Conservation (phyloP, 35 echinoderm and acorn worm species). For the Ptychodera flava region DNA sequence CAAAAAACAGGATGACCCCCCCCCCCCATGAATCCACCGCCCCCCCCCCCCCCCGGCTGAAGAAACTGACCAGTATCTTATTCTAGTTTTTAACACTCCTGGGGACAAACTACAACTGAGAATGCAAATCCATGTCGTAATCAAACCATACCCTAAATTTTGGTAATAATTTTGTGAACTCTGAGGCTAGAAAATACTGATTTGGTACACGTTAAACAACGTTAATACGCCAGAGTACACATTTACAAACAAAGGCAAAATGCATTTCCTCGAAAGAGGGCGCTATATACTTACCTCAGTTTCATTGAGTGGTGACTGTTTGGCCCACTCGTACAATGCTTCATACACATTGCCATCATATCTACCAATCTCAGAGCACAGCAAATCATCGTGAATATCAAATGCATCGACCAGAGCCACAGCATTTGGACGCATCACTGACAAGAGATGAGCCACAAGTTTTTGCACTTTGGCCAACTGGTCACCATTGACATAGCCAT, state of each 20-base stretch:
- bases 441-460: slow-evolving; percentile 48
- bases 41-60: too few relatives aligned
- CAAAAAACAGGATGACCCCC: too few relatives aligned
- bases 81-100: too few relatives aligned
- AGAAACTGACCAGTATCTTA: too few relatives aligned
- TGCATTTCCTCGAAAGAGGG: too few relatives aligned
- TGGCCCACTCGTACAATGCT: slow-evolving; percentile 95
- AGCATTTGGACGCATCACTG: slow-evolving; percentile 53
- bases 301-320: slow-evolving; percentile 68
- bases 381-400: slow-evolving; percentile 62
- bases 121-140: not conserved
- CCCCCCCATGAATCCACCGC: too few relatives aligned
- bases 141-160: not conserved
- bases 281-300: slow-evolving; percentile 95
- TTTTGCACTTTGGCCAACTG: slow-evolving; percentile 50
- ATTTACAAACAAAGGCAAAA: too few relatives aligned
- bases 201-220: not conserved
- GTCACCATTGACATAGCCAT: slow-evolving; percentile 73
- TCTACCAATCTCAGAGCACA: slow-evolving; percentile 72
- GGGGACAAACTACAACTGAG: not conserved
- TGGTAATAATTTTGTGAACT: too few relatives aligned
- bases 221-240: not conserved
- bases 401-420: slow-evolving; percentile 87
- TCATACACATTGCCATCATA: slow-evolving; percentile 99
- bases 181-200: not conserved